Evolutionary conservation across 2,888 invertebrate species (phyloP), one percentile per base, ranked within the genome.

Genomic region (Apodemia duryi): DNA sequence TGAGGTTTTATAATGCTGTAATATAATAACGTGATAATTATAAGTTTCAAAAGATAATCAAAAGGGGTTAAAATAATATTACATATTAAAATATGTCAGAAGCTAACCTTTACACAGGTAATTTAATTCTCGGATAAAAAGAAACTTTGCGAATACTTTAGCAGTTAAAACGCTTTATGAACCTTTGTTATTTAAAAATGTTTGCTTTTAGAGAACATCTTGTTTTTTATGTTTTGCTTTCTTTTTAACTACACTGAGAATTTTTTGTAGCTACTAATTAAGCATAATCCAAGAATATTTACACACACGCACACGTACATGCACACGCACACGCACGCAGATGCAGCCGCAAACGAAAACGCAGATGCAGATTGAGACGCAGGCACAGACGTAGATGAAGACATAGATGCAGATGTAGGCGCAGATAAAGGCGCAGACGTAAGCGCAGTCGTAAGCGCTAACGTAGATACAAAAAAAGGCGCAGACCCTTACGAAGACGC

Each of bases 131-230:
- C 32, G 10, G 29, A 54, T 46, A 54, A 52, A 28, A 11, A 54
- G 29, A 32, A 54, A 54, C 54, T 54, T 54, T 54, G 54, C 10
- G 54, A 54, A 52, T 11, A 32, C 54, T 54, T 54, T 54, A 29
- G 54, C 54, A 6, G 29, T 28, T 5, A 32, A 54, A 54, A 54
- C 54, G 54, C 29, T 54, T 54, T 54, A 54, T 28, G 54, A 54
- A 54, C 29, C 54, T 29, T 54, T 54, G 28, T 32, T 54, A 28
- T 54, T 21, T 52, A 21, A 28, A 11, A 28, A 54, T 28, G 29
- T 54, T 54, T 54, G 29, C 29, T 28, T 54, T 52, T 21, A 28
- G 28, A 9, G 7, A 21, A 52, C 10, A 10, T 21, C 7, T 41
- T 41, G 41, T 7, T 41, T 41, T 41, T 7, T 32, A 32, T 32